phyloP scores from a whole-genome alignment of 2,797 vertebrate species.

The Lagorchestes hirsutus region DNA sequence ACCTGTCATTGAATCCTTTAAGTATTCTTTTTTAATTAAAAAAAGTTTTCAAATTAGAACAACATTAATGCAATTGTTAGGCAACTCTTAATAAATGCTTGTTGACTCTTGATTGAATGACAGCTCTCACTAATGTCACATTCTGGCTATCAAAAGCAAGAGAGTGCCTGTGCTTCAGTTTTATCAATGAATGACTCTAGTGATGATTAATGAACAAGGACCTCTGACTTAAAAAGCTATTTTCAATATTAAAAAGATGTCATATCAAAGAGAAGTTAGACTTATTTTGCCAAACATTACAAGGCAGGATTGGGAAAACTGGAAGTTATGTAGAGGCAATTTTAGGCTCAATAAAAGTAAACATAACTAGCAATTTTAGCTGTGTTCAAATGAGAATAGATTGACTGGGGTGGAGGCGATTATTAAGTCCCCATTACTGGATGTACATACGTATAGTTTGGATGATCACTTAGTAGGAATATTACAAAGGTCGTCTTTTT shows the following conservation, averaged over 20 bases:
- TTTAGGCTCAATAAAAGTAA: no score
- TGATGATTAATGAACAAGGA: not conserved
- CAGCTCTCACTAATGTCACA: not conserved
- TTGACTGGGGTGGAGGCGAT: no score
- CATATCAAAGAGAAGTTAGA: no score
- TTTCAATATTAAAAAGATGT: not conserved
- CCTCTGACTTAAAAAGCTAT: not conserved
- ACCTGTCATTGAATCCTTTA: not conserved
- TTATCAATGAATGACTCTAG: not conserved
- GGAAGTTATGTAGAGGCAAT: no score
- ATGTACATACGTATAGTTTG: not conserved
- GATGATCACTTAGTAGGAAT: not conserved
- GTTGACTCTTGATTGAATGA: not conserved
- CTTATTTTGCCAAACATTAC: no score
- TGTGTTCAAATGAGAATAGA: not conserved
- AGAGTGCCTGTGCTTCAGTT: not conserved
- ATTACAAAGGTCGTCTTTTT: not conserved
- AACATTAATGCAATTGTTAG: not conserved
- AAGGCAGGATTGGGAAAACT: no score
- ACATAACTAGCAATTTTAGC: not conserved
- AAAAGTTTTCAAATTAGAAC: not conserved
- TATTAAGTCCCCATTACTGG: not conserved
- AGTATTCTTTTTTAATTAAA: not conserved
- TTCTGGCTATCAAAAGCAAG: not conserved
- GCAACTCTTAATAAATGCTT: not conserved